phyloP scores from a whole-genome alignment of 2,888 invertebrate species.

The Drosophila diplacantha region DNA sequence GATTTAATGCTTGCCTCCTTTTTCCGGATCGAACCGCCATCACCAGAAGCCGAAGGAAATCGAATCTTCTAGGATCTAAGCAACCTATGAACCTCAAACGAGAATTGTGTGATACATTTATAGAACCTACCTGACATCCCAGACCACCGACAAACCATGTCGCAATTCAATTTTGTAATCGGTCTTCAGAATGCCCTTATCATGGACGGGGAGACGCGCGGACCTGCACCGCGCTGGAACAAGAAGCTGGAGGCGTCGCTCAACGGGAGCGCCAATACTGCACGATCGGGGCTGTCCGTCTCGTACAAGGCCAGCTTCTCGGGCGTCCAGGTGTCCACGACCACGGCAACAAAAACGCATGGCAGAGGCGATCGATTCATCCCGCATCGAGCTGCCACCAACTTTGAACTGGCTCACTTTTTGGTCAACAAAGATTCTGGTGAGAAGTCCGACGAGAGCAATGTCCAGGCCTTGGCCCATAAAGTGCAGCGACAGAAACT shows the following conservation, averaged over 20 bases:
- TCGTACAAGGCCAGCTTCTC: slow-evolving; percentile 81
- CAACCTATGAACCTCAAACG: slow-evolving; percentile 14
- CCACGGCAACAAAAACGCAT: slow-evolving; percentile 86
- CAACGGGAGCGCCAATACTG: slow-evolving; percentile 82
- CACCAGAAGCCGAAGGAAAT: slow-evolving; percentile 14
- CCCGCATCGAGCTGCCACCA: slow-evolving; percentile 91
- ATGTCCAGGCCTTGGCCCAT: slow-evolving; percentile 75
- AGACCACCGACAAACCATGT: slow-evolving; percentile 79
- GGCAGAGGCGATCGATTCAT: slow-evolving; percentile 90
- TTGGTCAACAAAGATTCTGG: slow-evolving; percentile 77
- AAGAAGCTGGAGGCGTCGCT: slow-evolving; percentile 82
- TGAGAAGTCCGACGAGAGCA: slow-evolving; percentile 74
- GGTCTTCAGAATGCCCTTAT: slow-evolving; percentile 87
- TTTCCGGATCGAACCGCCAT: slow-evolving; percentile 54
- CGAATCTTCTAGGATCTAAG: slow-evolving; percentile 7
- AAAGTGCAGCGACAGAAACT: slow-evolving; percentile 81
- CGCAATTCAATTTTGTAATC: slow-evolving; percentile 88
- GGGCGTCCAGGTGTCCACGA: slow-evolving; percentile 79
- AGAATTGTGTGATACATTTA: slow-evolving; percentile 18
- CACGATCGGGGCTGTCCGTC: slow-evolving; percentile 79
- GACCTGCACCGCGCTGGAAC: slow-evolving; percentile 88
- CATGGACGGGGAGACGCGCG: slow-evolving; percentile 88
- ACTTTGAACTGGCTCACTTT: slow-evolving; percentile 92
- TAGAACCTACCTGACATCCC: slow-evolving; percentile 2
- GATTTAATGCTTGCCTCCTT: not conserved